phyloP scores from a whole-genome alignment of 2,888 invertebrate species.

The Metopia argyrocephala region DNA sequence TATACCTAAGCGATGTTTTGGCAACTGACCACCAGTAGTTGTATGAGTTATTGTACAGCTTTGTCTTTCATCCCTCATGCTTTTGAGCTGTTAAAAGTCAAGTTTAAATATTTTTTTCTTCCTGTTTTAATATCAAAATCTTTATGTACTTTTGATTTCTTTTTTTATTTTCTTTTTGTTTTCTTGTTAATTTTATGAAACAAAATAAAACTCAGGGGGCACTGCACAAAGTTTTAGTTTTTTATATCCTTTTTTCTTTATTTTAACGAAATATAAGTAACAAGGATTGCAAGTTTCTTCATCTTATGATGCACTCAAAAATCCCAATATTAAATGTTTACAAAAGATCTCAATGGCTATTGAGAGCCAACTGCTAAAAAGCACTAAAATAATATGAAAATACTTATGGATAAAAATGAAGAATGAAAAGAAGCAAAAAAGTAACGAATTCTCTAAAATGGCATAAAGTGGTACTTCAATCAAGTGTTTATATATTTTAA shows the following conservation, averaged over 20 bases:
- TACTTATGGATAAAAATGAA: neutral
- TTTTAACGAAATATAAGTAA: slow-evolving; percentile 30
- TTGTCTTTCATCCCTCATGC: neutral
- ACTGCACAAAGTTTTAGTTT: slow-evolving; percentile 26
- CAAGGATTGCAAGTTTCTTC: neutral
- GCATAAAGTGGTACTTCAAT: slow-evolving; percentile 47
- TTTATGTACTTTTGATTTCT: slow-evolving; percentile 1
- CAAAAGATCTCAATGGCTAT: slow-evolving; percentile 55
- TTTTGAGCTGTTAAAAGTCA: slow-evolving; percentile 42
- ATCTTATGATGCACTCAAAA: slow-evolving; percentile 37
- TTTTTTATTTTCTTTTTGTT: neutral
- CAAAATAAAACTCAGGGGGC: slow-evolving; percentile 24
- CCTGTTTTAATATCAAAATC: too few species aligned
- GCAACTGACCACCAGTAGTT: slow-evolving; percentile 43
- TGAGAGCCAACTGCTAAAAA: slow-evolving; percentile 39
- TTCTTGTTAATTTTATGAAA: neutral
- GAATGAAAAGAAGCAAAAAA: slow-evolving; percentile 5
- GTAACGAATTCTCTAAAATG: slow-evolving; percentile 36
- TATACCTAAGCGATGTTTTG: slow-evolving; percentile 52
- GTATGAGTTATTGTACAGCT: neutral
- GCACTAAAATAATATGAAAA: slow-evolving; percentile 23
- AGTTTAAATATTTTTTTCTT: slow-evolving; percentile 39
- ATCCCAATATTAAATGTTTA: slow-evolving; percentile 58
- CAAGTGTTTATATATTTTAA: slow-evolving; percentile 56
- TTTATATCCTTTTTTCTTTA: slow-evolving; percentile 19